Base-by-base conservation (phyloP, 2,888 invertebrate species). In the Dryobotodes eremita region DNA sequence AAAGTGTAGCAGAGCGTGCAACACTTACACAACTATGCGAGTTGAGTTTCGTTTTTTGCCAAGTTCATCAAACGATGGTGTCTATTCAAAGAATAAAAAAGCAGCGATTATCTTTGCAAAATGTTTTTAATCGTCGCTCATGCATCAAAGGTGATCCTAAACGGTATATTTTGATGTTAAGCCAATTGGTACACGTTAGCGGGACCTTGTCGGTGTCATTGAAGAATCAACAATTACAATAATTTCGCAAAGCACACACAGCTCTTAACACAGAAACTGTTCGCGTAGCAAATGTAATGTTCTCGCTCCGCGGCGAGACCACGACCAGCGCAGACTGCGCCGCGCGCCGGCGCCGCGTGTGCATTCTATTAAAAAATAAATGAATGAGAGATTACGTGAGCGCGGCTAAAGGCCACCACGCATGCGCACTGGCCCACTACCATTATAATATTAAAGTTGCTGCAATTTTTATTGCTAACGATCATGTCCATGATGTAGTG, bases 191-290 rank as follows among this genome's bases (percentile, higher is more conserved):
- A 71, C 65, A 79, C 61, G 77, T 73, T 46, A 75, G 65, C 64
- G 68, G 55, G 77, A 84, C 84, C 79, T 88, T 72, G 84, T 76
- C 83, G 80, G 79, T 84, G 77, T 85, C 81, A 85, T 86, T 89
- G 79, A 89, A 65, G 61, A 77, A 76, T 53, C 72, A 72, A 75
- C 80, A 82, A 82, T 77, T 79, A 84, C 42, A 61, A 75, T 70
- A 62, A 86, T 82, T 84, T 88, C 88, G 88, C 88, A 82, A 82
- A 82, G 88, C 85, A 80, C 62, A 70, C 53, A 75, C 55, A 71
- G 65, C 66, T 72, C 74, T 71, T 75, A 77, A 84, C 69, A 77
- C 48, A 79, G 72, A 80, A 85, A 80, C n/a, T 50, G 71, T 77
- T 85, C 87, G 88, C 88, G 83, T 61, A 81, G 87, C 87, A 71